These are phyloP conservation scores for Cossypha heuglini DNA, from an alignment of 2,797 vertebrate genomes.

Conservation along the genomic window DNA sequence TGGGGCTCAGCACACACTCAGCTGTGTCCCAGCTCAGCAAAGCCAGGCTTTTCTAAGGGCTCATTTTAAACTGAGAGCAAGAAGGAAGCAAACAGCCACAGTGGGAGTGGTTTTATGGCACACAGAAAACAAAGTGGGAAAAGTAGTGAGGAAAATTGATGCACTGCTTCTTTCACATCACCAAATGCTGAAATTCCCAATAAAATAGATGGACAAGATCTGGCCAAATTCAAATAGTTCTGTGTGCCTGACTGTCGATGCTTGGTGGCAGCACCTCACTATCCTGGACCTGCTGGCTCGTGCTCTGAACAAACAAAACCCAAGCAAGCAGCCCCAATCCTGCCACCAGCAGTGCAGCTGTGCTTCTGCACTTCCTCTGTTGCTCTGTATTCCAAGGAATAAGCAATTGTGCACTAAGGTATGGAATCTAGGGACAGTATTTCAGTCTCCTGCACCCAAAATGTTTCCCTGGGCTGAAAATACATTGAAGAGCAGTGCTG, in stretches of 20 bases:
- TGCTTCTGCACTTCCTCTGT: not conserved
- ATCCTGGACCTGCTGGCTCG: not conserved
- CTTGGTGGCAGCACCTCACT: not conserved
- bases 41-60: not conserved
- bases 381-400: not conserved
- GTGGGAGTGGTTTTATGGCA: not conserved
- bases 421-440: not conserved
- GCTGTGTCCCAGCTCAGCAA: not conserved
- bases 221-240: not conserved
- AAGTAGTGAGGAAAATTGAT: not conserved
- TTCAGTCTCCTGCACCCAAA: not conserved
- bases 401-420: not conserved
- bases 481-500: not conserved
- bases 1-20: not conserved
- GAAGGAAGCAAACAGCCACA: not conserved
- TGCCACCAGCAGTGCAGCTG: not conserved
- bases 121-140: not conserved
- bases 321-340: not conserved
- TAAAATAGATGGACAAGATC: not conserved
- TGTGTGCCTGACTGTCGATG: not conserved
- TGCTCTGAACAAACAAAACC: not conserved
- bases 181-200: not conserved
- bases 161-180: not conserved
- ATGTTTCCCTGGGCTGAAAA: not conserved
- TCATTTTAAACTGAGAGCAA: not conserved